These are phyloP conservation scores for Taxidea taxus DNA, from an alignment of 2,113 vertebrate genomes.

Conservation along the genomic window DNA sequence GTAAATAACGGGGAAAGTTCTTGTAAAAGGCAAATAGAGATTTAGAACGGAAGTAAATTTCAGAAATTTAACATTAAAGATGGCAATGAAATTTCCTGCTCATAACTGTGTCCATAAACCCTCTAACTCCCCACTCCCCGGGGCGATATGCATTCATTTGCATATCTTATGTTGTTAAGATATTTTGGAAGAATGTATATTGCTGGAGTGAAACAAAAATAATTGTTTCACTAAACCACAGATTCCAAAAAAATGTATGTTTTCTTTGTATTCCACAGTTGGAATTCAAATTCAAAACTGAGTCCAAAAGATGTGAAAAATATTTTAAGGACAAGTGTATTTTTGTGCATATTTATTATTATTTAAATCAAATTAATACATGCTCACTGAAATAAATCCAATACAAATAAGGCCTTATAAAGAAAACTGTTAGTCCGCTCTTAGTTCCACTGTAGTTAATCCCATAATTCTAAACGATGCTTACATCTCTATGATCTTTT, in stretches of 20 bases:
- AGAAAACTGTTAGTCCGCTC: neutral
- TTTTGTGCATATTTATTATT: neutral
- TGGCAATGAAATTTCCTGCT: neutral
- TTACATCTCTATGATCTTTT: neutral
- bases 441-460: neutral
- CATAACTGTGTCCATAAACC: neutral
- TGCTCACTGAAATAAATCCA: neutral
- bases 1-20: neutral
- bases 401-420: neutral
- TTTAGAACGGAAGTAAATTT: neutral
- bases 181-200: neutral
- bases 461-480: neutral
- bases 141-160: neutral
- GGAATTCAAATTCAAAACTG: neutral
- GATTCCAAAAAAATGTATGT: neutral
- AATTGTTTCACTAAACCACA: neutral
- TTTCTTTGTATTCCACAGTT: conserved; percentile 27
- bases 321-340: neutral
- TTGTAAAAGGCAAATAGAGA: neutral
- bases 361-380: conserved; percentile 13
- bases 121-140: neutral
- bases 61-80: conserved; percentile 15
- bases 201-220: neutral
- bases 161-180: neutral
- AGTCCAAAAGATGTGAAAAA: neutral